Evolutionary conservation across 2,113 vertebrate species (phyloP), one percentile per base, ranked within the genome.

Genomic region (Xenopus borealis): DNA sequence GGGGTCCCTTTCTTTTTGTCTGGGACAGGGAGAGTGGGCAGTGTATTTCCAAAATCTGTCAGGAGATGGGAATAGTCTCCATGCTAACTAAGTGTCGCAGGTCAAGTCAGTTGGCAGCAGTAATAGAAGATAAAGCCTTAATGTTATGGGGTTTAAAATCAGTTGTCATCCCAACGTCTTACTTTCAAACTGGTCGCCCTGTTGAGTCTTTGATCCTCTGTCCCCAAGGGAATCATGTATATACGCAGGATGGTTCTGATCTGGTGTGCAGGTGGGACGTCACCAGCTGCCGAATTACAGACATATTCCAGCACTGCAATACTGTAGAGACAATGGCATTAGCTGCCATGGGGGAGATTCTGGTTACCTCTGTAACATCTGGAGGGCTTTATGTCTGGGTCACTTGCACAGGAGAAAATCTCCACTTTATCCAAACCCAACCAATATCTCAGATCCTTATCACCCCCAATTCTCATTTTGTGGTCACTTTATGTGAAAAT

Each of bases 331-430:
- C 80, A 20, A 69, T 91, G 13, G 40, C 78, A 14, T 79, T 93
- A 63, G 90, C 90, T 44, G 79, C 66, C 2, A 80, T 88, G 11
- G 27, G 69, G 18, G 4, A 71, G 62, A 68, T 86, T 69, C 83
- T 94, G 5, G 83, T 91, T 61, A 85, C 87, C 0, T 84, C 92
- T 3, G 71, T 61, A 6, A 82, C 86, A 14, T 78, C 67, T 1
- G 83, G 80, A 10, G 86, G 92, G 1, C 84, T 93, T 59, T 92
- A 92, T 19, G 66, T 93, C 14, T 94, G 92, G 92, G 79, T 80
- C 53, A 86, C 85, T 16, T 82, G 82, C 47, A 86, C 80, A 0
- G 85, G 89, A 47, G 75, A 86, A 67, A 92, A 92, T 61, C 63
- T 81, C 10, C 30, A 86, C 40, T 83, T 88, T 8, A 86, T 93